A percentile compares a stretch with the other conserved stretches of the same genome.
These are phyloP conservation scores for Phalacrocorax aristotelis DNA, from an alignment of 2,113 vertebrate species.

Conservation along the genomic window DNA sequence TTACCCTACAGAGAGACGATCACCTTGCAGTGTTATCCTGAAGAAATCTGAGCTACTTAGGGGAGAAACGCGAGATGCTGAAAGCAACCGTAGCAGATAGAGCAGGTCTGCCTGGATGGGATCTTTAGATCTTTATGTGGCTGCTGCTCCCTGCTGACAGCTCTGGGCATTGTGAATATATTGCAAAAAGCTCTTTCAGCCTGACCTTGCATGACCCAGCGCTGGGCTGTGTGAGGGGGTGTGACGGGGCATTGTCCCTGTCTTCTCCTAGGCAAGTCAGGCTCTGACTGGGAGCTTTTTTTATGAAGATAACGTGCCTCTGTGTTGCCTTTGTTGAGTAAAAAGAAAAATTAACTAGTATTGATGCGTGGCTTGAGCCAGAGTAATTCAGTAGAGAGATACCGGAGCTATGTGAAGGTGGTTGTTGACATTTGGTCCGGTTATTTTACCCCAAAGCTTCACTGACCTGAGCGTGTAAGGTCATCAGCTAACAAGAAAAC, in stretches of 20 bases:
- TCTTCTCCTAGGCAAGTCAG: not conserved
- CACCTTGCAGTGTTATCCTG: not conserved
- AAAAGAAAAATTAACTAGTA: not conserved
- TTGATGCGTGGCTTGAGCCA: not conserved
- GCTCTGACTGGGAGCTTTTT: not conserved
- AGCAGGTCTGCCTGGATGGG: not conserved
- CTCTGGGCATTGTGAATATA: not conserved
- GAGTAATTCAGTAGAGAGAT: not conserved
- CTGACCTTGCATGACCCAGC: not conserved
- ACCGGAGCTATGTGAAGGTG: not conserved
- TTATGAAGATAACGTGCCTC: not conserved
- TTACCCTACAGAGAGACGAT: not conserved
- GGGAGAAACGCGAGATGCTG: not conserved
- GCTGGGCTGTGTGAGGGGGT: not conserved
- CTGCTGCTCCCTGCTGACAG: constrained; percentile 62
- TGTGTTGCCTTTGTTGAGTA: not conserved
- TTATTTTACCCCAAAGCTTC: not conserved
- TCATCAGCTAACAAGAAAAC: not conserved
- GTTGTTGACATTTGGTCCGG: not conserved
- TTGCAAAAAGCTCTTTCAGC: not conserved
- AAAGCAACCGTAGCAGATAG: not conserved
- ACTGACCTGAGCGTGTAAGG: not conserved
- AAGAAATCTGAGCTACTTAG: not conserved
- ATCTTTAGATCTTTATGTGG: not conserved
- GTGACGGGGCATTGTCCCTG: not conserved